Percentiles rank a stretch among this genome's conserved stretches.
Evolutionary conservation across 1,140 invertebrate species (phyloP).

Genomic region (Bursaphelenchus mucronatus): DNA sequence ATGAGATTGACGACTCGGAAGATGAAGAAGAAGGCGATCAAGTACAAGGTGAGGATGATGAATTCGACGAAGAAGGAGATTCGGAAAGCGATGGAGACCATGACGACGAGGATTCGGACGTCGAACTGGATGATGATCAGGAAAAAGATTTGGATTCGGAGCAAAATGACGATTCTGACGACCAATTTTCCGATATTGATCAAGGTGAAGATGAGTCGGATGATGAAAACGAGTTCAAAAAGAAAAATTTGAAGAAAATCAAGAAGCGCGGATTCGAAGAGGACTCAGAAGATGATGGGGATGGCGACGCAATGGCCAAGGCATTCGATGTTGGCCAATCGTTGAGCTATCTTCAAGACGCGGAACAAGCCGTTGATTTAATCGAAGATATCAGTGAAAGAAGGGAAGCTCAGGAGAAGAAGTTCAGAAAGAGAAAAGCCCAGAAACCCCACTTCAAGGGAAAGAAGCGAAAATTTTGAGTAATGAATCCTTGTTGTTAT

Average conservation of each 20-base stretch:
- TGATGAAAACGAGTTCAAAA: constrained; percentile 9
- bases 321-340: too few species aligned
- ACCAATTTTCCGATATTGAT: constrained; percentile 2
- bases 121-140: constrained; percentile 49
- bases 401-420: too few species aligned
- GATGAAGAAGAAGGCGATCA: constrained; percentile 55
- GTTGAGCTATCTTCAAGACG: too few species aligned
- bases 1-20: constrained; percentile 25
- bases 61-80: constrained; percentile 58
- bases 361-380: too few species aligned
- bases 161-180: constrained; percentile 22
- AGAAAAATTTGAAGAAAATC: constrained; percentile 9
- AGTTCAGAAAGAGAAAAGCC: too few species aligned
- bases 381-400: too few species aligned
- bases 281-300: background rate
- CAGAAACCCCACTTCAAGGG: too few species aligned
- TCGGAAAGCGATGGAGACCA: constrained; percentile 62
- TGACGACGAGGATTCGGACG: constrained; percentile 61
- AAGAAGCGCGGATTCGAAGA: constrained; percentile 11
- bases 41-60: constrained; percentile 39
- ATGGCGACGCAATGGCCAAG: too few species aligned
- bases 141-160: constrained; percentile 19
- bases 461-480: too few species aligned
- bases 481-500: too few species aligned
- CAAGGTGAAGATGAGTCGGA: background rate